Conservation (phyloP, 92 coral and sea anemone species). For the Heteractis magnifica region DNA sequence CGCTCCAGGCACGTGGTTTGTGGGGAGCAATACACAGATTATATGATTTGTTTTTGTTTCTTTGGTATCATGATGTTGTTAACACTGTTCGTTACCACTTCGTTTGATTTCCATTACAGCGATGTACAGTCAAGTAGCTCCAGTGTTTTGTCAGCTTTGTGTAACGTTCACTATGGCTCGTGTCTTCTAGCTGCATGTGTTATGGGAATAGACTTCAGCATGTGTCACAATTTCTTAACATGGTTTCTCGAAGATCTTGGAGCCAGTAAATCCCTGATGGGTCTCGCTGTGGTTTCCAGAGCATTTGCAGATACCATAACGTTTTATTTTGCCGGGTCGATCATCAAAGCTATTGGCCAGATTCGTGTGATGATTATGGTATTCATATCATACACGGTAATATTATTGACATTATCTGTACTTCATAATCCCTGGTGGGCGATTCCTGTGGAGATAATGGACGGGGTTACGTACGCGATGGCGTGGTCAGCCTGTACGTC, state of each 20-base stretch:
- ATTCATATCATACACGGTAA: conserved; percentile 72
- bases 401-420: conserved; percentile 74
- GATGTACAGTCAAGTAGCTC: conserved; percentile 45
- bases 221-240: conserved; percentile 90
- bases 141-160: conserved; percentile 72
- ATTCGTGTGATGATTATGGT: conserved; percentile 73
- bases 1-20: conserved; percentile 85
- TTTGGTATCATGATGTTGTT: conserved; percentile 76
- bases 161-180: conserved; percentile 89
- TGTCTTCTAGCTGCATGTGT: conserved; percentile 89
- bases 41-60: conserved; percentile 88
- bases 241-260: conserved; percentile 99
- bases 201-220: conserved; percentile 94
- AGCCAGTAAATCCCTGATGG: conserved; percentile 94
- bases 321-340: conserved; percentile 84
- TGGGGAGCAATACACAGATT: conserved; percentile 88
- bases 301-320: conserved; percentile 79
- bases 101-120: conserved; percentile 85
- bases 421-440: conserved; percentile 90
- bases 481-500: conserved; percentile 98
- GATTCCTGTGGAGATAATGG: conserved; percentile 84
- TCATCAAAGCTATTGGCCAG: conserved; percentile 87
- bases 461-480: conserved; percentile 89
- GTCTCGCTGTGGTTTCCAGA: conserved; percentile 82
- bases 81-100: conserved; percentile 77